Conservation (phyloP, 2,113 vertebrate species). For the Fulmarus glacialis region DNA sequence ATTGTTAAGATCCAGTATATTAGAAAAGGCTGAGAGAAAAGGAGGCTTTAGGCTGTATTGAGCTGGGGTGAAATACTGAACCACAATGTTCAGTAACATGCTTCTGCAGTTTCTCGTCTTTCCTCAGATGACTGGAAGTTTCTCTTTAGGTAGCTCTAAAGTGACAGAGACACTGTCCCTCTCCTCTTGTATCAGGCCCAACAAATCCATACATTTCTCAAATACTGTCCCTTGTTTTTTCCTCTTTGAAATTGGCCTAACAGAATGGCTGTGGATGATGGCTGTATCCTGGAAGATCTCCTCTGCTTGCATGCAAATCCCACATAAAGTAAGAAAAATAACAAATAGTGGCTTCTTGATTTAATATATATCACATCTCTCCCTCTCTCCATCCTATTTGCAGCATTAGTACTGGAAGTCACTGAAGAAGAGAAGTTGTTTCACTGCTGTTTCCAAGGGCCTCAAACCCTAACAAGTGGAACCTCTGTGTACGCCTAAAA, state of each 20-base stretch:
- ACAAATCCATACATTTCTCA: background rate
- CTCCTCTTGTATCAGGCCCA: background rate
- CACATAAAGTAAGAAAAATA: background rate
- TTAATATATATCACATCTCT: background rate
- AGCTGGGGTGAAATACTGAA: background rate
- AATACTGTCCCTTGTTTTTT: background rate
- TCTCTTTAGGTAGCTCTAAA: background rate
- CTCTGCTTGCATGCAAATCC: background rate
- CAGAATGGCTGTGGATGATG: background rate
- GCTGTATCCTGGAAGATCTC: background rate
- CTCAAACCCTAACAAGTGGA: background rate
- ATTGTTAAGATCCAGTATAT: background rate
- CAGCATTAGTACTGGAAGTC: background rate
- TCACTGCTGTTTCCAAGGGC: background rate
- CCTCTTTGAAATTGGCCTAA: background rate
- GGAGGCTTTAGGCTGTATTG: background rate
- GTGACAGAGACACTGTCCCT: background rate
- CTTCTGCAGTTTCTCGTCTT: background rate
- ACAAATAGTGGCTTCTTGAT: background rate
- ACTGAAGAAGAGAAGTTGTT: background rate
- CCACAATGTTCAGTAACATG: accelerated
- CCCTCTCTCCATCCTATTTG: background rate
- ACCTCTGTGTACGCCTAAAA: background rate
- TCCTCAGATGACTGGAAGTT: background rate
- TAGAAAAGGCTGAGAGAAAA: background rate